These are phyloP conservation scores for Cotesia chilonis DNA, from an alignment of 1,140 invertebrate species.

Conservation along the genomic window DNA sequence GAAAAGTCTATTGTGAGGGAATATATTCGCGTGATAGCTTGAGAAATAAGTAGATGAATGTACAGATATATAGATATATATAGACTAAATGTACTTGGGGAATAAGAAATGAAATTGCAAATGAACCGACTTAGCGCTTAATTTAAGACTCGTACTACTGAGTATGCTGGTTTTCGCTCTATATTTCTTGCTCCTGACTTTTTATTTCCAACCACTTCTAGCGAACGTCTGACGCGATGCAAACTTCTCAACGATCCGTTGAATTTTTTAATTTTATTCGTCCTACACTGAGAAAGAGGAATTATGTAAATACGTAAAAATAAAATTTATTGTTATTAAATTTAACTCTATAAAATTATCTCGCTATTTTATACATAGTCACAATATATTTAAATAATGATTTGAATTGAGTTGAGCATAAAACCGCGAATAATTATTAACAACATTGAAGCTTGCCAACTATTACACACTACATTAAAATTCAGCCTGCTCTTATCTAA, in stretches of 20 bases:
- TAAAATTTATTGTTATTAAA: no score
- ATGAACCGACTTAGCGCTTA: constrained; percentile 39
- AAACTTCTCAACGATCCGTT: no score
- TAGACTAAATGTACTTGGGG: background rate
- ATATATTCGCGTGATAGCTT: constrained; percentile 3
- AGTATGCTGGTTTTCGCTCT: background rate
- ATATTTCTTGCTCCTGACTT: background rate
- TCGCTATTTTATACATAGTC: no score
- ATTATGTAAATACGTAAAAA: no score
- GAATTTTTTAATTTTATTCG: no score
- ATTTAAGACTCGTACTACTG: constrained; percentile 35
- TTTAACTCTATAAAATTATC: no score
- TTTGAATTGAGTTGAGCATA: background rate
- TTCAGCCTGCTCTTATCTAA: constrained; percentile 62
- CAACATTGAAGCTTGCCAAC: constrained; percentile 61
- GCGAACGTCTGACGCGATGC: no score
- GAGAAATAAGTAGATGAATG: background rate
- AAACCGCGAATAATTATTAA: constrained; percentile 38
- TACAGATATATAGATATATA: constrained; percentile 33
- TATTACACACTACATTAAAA: constrained; percentile 63
- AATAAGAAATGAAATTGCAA: constrained; percentile 49
- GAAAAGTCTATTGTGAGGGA: constrained; percentile 26
- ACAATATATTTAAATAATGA: background rate
- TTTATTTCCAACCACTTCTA: constrained; percentile 1
- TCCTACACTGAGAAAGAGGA: no score